Percentiles rank a stretch among this genome's conserved stretches.
phyloP scores from a whole-genome alignment of 2,113 vertebrate species.

The Lynx canadensis region DNA sequence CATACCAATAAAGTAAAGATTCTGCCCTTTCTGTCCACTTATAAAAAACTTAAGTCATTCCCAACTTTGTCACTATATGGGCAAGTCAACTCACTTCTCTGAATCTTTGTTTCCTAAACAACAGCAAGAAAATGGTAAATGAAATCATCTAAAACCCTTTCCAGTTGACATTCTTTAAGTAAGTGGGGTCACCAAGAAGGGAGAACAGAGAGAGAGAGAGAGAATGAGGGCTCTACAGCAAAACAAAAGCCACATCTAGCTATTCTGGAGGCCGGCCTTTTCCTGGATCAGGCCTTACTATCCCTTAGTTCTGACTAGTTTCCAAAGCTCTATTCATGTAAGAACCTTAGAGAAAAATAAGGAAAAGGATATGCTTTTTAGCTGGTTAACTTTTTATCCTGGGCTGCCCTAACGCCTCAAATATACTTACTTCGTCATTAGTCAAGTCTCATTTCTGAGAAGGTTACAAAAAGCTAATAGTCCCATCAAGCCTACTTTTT shows the following conservation, averaged over 20 bases:
- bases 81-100: conserved; percentile 24
- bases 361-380: not conserved
- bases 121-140: conserved; percentile 36
- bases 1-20: conserved; percentile 7
- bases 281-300: not conserved
- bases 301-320: conserved; percentile 14
- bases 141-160: conserved; percentile 9
- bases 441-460: conserved; percentile 34
- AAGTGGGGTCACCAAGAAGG: conserved; percentile 13
- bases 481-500: not conserved
- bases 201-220: not conserved
- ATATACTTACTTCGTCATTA: not conserved
- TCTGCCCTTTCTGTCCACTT: conserved; percentile 20
- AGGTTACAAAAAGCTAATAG: not conserved
- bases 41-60: conserved; percentile 35
- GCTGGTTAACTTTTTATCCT: not conserved
- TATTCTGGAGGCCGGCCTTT: not conserved
- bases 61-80: conserved; percentile 11
- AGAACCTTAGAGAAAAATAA: not conserved
- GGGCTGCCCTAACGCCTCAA: not conserved
- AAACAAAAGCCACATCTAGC: conserved; percentile 14
- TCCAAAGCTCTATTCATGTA: not conserved
- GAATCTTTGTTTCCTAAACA: conserved; percentile 44
- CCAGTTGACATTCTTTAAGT: not conserved
- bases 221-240: not conserved